phyloP scores from a whole-genome alignment of 1,140 invertebrate species.

The Physella acuta region DNA sequence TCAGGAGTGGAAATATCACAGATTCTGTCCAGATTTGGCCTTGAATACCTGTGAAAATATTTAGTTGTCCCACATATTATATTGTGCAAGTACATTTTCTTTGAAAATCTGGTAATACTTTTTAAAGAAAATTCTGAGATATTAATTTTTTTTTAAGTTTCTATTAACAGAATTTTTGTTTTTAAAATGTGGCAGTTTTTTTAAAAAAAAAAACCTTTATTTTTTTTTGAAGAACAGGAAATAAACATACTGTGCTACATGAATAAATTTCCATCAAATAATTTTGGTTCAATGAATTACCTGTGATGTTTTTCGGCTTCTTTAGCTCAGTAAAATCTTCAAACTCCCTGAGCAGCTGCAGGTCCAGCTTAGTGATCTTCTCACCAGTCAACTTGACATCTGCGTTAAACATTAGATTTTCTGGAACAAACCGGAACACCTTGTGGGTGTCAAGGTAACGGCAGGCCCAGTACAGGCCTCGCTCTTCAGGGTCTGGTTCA shows the following conservation, averaged over 20 bases:
- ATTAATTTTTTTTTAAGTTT: no score
- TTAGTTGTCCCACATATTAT: no score
- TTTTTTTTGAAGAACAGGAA: no score
- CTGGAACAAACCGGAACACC: constrained; percentile 51
- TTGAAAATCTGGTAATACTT: no score
- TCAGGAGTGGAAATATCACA: constrained; percentile 44
- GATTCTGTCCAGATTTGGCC: constrained; percentile 48
- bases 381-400: constrained; percentile 48
- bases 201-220: no score
- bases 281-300: no score
- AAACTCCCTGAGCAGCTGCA: constrained; percentile 25
- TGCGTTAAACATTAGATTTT: constrained; percentile 50
- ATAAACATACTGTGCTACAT: no score
- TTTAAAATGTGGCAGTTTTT: no score
- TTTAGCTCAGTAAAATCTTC: constrained; percentile 34
- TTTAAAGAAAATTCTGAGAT: no score
- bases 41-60: constrained; percentile 40
- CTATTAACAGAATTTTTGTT: no score
- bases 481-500: constrained; percentile 55
- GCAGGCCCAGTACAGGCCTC: constrained; percentile 55
- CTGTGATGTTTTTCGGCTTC: constrained; percentile 43
- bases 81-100: no score
- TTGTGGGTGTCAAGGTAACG: constrained; percentile 46
- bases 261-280: no score
- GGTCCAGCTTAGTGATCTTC: constrained; percentile 34